phyloP scores from a whole-genome alignment of 1,140 invertebrate genomes.

The Euwallacea fornicatus region DNA sequence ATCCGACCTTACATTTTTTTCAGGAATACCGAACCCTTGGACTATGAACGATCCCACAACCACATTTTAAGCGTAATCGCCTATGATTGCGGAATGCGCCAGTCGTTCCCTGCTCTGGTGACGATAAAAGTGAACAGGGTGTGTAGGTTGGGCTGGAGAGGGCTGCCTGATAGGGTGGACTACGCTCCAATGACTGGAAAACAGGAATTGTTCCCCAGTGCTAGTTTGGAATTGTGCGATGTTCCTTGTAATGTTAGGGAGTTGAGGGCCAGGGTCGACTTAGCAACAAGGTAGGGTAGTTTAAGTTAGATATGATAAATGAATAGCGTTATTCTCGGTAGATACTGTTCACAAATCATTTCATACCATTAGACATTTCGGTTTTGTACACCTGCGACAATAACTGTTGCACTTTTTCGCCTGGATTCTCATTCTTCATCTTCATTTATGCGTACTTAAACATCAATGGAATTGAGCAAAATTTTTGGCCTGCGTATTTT shows the following conservation, averaged over 20 bases:
- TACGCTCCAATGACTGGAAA: constrained; percentile 84
- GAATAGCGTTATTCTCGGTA: too few species aligned
- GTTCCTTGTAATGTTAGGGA: constrained; percentile 72
- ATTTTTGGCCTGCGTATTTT: too few species aligned
- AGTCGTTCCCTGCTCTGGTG: constrained; percentile 86
- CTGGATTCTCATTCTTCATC: too few species aligned
- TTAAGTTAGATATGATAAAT: too few species aligned
- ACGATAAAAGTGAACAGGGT: constrained; percentile 83
- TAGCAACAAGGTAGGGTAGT: constrained; percentile 57
- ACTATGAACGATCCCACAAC: constrained; percentile 90
- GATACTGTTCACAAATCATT: too few species aligned
- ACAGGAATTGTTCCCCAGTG: constrained; percentile 79
- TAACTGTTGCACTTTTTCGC: too few species aligned
- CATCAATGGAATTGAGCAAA: too few species aligned
- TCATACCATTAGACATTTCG: too few species aligned
- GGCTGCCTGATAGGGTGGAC: constrained; percentile 86
- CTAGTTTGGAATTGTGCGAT: constrained; percentile 85
- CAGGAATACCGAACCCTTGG: constrained; percentile 83
- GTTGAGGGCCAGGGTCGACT: constrained; percentile 66
- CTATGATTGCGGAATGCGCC: constrained; percentile 93
- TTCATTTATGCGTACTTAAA: too few species aligned
- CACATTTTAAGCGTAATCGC: constrained; percentile 96
- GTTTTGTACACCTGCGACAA: too few species aligned
- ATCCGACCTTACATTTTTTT: constrained; percentile 2
- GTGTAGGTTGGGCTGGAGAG: constrained; percentile 63